Conservation (phyloP, 2,888 invertebrate genomes). For the Sminthurides aquaticus region DNA sequence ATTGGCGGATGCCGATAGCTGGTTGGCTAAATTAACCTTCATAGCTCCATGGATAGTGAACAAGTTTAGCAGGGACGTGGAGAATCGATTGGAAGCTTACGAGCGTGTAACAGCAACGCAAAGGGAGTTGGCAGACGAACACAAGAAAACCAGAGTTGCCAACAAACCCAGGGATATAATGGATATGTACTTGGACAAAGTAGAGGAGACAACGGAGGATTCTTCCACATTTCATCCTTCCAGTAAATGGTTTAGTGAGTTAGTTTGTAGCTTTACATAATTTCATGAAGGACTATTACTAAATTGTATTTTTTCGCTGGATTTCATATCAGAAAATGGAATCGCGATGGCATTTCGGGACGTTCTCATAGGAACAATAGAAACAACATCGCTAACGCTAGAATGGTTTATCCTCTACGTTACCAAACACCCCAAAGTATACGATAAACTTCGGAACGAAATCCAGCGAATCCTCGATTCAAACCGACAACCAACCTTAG, state of each 20-base stretch:
- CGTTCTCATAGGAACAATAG: not conserved
- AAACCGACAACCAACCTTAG: not conserved
- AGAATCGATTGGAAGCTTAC: too few species aligned
- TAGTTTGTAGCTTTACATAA: too few species aligned
- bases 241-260: not conserved
- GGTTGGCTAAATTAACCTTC: too few species aligned
- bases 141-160: too few species aligned
- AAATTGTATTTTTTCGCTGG: too few species aligned
- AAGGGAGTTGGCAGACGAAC: too few species aligned
- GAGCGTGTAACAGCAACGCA: too few species aligned
- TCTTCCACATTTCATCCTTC: not conserved
- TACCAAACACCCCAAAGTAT: not conserved
- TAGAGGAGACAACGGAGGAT: not conserved
- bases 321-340: not conserved
- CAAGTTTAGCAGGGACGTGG: too few species aligned
- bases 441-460: not conserved
- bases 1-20: too few species aligned
- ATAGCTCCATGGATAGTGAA: too few species aligned
- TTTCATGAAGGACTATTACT: too few species aligned
- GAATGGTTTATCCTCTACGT: not conserved
- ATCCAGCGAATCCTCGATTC: not conserved
- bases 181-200: not conserved
- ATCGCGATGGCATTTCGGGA: not conserved
- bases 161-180: not conserved
- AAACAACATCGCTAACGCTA: not conserved